Evolutionary conservation across 2,113 vertebrate genomes (phyloP).

Genomic region (Cyprinodon variegatus): DNA sequence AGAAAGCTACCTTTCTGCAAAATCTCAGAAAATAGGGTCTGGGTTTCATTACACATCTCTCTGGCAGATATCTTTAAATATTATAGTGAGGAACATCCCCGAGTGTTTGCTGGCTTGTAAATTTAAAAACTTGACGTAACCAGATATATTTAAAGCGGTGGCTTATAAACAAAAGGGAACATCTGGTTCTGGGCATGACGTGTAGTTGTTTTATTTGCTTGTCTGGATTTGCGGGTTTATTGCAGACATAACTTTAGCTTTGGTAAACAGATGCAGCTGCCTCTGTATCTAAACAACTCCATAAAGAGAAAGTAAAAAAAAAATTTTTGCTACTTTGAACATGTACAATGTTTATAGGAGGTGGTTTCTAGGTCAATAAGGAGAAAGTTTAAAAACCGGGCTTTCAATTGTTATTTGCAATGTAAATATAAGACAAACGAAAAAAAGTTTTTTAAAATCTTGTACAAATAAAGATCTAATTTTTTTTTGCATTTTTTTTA

Average conservation of each 20-base stretch:
- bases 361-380: not conserved
- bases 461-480: no score
- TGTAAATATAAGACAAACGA: not conserved
- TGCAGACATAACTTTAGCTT: not conserved
- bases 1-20: conserved; percentile 16
- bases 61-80: not conserved
- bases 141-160: not conserved
- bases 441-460: no score
- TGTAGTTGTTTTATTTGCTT: not conserved
- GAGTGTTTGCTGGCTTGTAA: not conserved
- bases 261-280: not conserved
- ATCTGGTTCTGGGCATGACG: not conserved
- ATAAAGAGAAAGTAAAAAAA: not conserved
- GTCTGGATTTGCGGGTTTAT: conserved; percentile 1
- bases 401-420: not conserved
- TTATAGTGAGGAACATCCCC: not conserved
- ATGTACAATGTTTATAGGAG: not conserved
- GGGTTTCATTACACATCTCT: conserved; percentile 6
- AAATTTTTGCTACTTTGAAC: not conserved
- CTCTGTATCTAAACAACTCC: conserved; percentile 2
- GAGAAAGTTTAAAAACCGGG: not conserved
- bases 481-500: no score
- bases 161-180: not conserved
- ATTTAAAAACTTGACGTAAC: not conserved
- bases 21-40: not conserved